Evolutionary conservation across 2,888 invertebrate genomes (phyloP).

Genomic region (Conistra vaccinii): DNA sequence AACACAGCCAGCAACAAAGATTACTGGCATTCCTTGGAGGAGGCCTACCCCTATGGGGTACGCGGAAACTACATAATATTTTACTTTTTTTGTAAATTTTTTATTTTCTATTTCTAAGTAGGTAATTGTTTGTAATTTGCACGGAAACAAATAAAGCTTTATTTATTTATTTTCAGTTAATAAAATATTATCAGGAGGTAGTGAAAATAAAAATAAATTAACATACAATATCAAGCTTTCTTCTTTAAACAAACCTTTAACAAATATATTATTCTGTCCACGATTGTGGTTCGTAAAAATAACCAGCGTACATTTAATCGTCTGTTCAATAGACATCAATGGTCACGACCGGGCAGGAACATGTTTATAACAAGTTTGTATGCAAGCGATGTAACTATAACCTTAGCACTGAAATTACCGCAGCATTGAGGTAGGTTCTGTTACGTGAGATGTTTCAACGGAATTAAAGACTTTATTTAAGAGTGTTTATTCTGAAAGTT

Average conservation of each 20-base stretch:
- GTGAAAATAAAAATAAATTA: background rate
- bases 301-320: background rate
- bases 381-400: constrained; percentile 28
- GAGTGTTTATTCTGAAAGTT: no score
- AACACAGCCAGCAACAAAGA: no score
- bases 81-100: no score
- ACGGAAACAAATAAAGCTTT: no score
- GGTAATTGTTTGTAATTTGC: no score
- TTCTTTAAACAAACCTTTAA: background rate
- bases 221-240: constrained; percentile 8
- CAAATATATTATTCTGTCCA: constrained; percentile 20
- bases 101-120: no score
- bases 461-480: no score
- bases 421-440: constrained; percentile 65
- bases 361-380: constrained; percentile 51
- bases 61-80: no score
- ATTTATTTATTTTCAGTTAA: no score
- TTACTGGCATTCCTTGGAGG: no score
- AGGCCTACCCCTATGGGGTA: no score
- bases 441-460: constrained; percentile 24
- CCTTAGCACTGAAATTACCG: constrained; percentile 49
- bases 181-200: background rate
- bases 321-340: constrained; percentile 32
- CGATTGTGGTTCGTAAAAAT: constrained; percentile 23
- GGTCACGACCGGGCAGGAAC: constrained; percentile 7